These are phyloP conservation scores for Saguinus midas DNA, from an alignment of 2,113 vertebrate genomes.

Conservation along the genomic window DNA sequence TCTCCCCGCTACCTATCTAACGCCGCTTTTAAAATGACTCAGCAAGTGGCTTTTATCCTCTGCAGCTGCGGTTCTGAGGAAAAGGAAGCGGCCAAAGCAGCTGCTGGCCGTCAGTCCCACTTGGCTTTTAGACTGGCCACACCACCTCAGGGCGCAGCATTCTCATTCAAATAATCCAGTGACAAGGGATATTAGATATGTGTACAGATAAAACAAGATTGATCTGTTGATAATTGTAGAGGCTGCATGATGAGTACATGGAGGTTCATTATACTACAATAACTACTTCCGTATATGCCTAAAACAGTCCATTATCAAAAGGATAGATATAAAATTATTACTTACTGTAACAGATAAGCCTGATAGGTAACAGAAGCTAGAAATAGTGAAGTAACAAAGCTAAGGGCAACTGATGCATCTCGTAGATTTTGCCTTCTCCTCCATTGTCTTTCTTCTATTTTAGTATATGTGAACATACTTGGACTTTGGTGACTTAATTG, in stretches of 20 bases:
- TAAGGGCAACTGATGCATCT: not conserved
- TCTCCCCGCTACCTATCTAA: conserved; percentile 99
- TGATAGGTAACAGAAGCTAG: not conserved
- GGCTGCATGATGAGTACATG: not conserved
- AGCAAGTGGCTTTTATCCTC: no score
- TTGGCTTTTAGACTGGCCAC: no score
- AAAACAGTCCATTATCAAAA: not conserved
- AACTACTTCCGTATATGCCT: not conserved
- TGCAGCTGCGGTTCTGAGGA: no score
- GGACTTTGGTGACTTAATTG: conserved; percentile 35
- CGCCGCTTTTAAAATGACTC: no score
- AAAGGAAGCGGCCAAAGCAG: no score
- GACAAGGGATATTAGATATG: not conserved
- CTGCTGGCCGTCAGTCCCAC: no score
- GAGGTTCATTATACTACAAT: not conserved
- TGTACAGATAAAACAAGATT: not conserved
- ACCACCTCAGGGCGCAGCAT: no score
- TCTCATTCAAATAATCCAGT: conserved; percentile 1
- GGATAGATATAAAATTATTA: not conserved
- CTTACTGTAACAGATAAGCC: not conserved
- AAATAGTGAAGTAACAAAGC: not conserved
- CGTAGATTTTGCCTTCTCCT: conserved; percentile 37
- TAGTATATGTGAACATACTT: not conserved
- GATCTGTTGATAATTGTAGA: not conserved
- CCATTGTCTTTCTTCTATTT: not conserved